These are phyloP conservation scores for Tachysurus vachellii DNA, from an alignment of 2,113 vertebrate genomes.

Conservation along the genomic window DNA sequence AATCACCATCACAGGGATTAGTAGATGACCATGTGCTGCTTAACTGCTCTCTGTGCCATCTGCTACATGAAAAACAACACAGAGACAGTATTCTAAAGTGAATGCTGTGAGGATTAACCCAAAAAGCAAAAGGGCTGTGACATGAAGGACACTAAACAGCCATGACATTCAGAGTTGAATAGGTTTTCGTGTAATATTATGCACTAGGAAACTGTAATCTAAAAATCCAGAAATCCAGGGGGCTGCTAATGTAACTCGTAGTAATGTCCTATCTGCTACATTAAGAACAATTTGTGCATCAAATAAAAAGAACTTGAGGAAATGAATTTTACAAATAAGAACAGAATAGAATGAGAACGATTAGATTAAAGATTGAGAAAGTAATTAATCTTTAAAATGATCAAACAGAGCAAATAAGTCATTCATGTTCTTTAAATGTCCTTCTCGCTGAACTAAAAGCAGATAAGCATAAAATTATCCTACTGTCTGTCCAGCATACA, in stretches of 20 bases:
- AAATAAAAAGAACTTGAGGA: not conserved
- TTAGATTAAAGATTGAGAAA: conserved; percentile 1
- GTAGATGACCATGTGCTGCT: conserved; percentile 57
- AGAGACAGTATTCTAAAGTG: conserved; percentile 22
- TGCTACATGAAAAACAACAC: conserved; percentile 54
- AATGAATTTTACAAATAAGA: not conserved
- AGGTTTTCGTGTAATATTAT: conserved; percentile 14
- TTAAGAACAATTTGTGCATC: not conserved
- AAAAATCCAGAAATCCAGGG: not conserved
- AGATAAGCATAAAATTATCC: conserved; percentile 6
- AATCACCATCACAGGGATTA: conserved; percentile 64
- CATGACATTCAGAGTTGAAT: conserved; percentile 6
- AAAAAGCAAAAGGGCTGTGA: conserved; percentile 22
- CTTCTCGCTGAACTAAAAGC: not conserved
- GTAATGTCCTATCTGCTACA: not conserved
- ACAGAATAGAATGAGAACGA: not conserved
- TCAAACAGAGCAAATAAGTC: not conserved
- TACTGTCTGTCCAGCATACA: not conserved
- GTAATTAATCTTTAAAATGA: conserved; percentile 25
- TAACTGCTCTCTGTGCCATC: conserved; percentile 63
- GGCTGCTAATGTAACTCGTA: not conserved
- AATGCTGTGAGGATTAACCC: conserved; percentile 36
- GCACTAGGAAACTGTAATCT: not conserved
- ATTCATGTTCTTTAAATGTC: not conserved
- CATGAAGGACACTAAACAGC: conserved; percentile 23